Evolutionary conservation across 1,140 invertebrate genomes (phyloP).

Genomic region (Drosophila pachea): DNA sequence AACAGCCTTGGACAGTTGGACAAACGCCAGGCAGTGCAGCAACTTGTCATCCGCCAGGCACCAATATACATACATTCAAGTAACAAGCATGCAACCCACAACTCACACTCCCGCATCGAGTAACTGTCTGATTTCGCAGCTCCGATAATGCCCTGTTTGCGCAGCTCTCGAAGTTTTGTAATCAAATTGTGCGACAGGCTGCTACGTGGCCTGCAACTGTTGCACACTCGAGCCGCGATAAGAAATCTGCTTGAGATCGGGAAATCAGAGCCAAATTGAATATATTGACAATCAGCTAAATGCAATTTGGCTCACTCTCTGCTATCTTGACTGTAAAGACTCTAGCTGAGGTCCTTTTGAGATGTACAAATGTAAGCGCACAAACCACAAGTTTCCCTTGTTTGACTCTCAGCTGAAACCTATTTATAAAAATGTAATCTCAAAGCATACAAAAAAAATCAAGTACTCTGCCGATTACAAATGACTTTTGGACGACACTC

Average conservation of each 20-base stretch:
- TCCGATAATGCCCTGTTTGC: slow-evolving; percentile 53
- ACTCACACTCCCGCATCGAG: slow-evolving; percentile 39
- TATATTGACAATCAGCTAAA: background rate
- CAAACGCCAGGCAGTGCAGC: slow-evolving; percentile 12
- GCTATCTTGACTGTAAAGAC: no score
- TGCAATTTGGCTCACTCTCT: background rate
- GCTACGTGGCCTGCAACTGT: slow-evolving; percentile 3
- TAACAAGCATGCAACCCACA: background rate
- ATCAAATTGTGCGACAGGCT: slow-evolving; percentile 6
- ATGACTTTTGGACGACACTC: no score
- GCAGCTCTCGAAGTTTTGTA: slow-evolving; percentile 18
- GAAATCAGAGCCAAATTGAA: background rate
- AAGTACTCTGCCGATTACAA: no score
- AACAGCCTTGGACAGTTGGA: slow-evolving; percentile 45
- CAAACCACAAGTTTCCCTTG: no score
- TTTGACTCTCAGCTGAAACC: no score
- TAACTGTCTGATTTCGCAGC: slow-evolving; percentile 61
- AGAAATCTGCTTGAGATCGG: background rate
- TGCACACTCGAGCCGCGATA: background rate
- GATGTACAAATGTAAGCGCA: no score
- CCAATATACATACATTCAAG: background rate
- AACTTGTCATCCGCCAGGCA: slow-evolving; percentile 21
- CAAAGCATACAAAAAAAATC: no score
- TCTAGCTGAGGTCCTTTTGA: no score
- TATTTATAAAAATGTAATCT: no score